Evolutionary conservation across 2,113 vertebrate genomes (phyloP).

Genomic region (Thalassarche chlororhynchos): DNA sequence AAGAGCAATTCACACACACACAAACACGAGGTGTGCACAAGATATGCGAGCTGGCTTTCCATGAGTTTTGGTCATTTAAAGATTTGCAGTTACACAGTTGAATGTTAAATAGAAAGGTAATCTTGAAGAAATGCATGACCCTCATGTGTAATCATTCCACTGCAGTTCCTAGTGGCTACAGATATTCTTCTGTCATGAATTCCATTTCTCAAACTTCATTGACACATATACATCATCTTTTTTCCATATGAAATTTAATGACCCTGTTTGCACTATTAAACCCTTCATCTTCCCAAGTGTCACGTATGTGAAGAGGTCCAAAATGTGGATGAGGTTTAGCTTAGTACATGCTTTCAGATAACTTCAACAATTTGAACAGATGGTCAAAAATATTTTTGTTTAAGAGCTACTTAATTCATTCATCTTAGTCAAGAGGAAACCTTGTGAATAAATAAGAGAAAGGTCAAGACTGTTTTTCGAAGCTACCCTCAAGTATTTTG

Average conservation of each 20-base stretch:
- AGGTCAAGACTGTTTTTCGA: background rate
- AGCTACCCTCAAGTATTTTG: background rate
- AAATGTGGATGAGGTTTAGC: background rate
- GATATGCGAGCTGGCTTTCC: rapidly evolving
- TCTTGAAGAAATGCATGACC: background rate
- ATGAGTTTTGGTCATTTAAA: background rate
- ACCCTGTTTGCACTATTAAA: background rate
- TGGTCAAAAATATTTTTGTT: background rate
- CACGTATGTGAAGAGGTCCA: background rate
- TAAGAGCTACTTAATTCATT: background rate
- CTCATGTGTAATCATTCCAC: background rate
- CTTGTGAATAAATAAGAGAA: background rate
- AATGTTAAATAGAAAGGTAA: background rate
- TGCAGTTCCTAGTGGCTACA: background rate
- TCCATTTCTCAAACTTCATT: background rate
- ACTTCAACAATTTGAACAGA: background rate
- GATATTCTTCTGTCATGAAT: background rate
- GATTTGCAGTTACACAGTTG: background rate
- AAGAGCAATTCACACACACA: background rate
- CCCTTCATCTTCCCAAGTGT: background rate
- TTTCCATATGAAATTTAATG: background rate
- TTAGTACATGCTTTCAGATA: background rate
- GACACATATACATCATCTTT: background rate
- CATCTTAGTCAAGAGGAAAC: background rate
- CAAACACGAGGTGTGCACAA: background rate